Evolutionary conservation across 2,113 vertebrate species (phyloP).

Genomic region (Spizaetus ornatus): DNA sequence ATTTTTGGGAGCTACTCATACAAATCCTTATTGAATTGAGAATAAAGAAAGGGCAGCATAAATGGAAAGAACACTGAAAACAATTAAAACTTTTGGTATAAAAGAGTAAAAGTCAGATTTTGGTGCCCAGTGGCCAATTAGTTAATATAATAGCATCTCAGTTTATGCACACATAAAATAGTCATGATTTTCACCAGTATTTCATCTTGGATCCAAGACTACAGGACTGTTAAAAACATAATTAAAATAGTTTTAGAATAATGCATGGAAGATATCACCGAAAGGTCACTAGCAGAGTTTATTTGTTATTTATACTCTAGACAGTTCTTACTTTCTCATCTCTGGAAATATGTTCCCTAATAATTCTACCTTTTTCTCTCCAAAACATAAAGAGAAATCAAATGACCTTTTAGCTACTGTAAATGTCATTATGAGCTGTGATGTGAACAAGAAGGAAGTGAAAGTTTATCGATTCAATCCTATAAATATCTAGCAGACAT

Average conservation of each 20-base stretch:
- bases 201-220: background rate
- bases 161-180: background rate
- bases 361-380: background rate
- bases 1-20: background rate
- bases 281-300: background rate
- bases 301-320: slow-evolving; percentile 1
- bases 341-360: background rate
- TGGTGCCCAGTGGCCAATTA: background rate
- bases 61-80: background rate
- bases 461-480: background rate
- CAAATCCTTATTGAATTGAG: background rate
- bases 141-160: background rate
- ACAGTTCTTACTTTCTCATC: background rate
- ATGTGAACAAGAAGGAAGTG: slow-evolving; percentile 2
- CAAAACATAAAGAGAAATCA: background rate
- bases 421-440: slow-evolving; percentile 41
- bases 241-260: background rate
- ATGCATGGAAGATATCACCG: background rate
- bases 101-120: background rate
- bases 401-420: slow-evolving; percentile 22
- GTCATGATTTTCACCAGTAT: background rate
- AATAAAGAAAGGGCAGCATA: background rate
- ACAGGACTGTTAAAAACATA: background rate
- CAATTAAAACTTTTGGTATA: background rate
- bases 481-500: background rate